Conservation (phyloP, 1,140 invertebrate species). For the Zophobas atratus region DNA sequence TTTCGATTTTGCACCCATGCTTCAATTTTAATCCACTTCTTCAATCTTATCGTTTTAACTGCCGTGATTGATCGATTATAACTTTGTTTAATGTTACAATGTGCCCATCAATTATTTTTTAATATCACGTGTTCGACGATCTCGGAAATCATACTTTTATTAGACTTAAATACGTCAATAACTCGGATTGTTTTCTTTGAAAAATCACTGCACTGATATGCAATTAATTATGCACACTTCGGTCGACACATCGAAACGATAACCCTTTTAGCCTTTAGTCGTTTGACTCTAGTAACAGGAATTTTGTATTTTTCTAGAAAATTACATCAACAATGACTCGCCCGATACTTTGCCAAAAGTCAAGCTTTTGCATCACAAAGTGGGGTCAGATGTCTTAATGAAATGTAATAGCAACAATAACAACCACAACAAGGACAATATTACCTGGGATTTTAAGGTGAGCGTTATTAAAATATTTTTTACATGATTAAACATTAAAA, state of each 20-base stretch:
- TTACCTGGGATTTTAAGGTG: slow-evolving; percentile 58
- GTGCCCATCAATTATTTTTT: too few species aligned
- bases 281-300: not conserved
- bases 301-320: slow-evolving; percentile 34
- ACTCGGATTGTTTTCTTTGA: not conserved
- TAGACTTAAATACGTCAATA: not conserved
- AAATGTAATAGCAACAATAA: slow-evolving; percentile 50
- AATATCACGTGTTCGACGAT: too few species aligned
- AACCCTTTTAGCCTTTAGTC: not conserved
- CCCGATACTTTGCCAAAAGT: slow-evolving; percentile 51
- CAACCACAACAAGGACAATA: slow-evolving; percentile 17
- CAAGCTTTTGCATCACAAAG: slow-evolving; percentile 48
- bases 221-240: slow-evolving; percentile 10
- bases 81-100: not conserved
- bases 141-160: not conserved
- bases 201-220: not conserved
- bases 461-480: not conserved
- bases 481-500: too few species aligned
- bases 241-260: not conserved
- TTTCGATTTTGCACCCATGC: not conserved
- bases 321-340: slow-evolving; percentile 51
- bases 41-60: slow-evolving; percentile 1
- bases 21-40: not conserved
- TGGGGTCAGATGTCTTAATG: slow-evolving; percentile 52
- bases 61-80: slow-evolving; percentile 6